Evolutionary conservation across 2,888 invertebrate genomes (phyloP).

Genomic region (Adela reaumurella): DNA sequence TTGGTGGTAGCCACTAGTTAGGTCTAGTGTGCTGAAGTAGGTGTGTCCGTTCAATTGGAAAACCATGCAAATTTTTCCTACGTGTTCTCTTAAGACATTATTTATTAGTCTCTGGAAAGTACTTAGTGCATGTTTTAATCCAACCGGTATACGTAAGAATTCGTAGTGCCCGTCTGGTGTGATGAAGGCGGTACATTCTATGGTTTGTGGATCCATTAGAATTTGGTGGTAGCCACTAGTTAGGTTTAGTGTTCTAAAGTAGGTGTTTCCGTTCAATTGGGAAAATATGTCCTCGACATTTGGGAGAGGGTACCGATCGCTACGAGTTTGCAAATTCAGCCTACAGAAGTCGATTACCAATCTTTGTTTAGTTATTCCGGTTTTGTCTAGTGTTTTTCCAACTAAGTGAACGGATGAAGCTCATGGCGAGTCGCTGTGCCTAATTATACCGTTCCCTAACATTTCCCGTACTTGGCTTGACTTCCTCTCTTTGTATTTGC

Average conservation of each 20-base stretch:
- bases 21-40: neutral
- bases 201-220: neutral
- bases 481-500: neutral
- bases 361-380: slow-evolving; percentile 6
- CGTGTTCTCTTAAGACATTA: neutral
- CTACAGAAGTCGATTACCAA: slow-evolving; percentile 3
- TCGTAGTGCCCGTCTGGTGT: neutral
- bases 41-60: no score
- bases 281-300: neutral
- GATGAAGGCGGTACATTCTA: neutral
- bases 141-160: neutral
- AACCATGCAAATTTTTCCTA: neutral
- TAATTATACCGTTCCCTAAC: slow-evolving; percentile 8
- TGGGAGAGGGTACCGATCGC: neutral
- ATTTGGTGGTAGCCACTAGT: neutral
- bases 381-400: slow-evolving; percentile 8
- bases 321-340: neutral
- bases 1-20: neutral
- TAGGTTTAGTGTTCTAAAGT: neutral
- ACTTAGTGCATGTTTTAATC: neutral
- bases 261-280: neutral
- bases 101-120: neutral
- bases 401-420: slow-evolving; percentile 8
- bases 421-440: slow-evolving; percentile 7
- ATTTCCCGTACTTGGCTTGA: slow-evolving; percentile 6